phyloP scores from a whole-genome alignment of 30 jellyfish, hydroid and myxozoan genomes.

The Turritopsis dohrnii region DNA sequence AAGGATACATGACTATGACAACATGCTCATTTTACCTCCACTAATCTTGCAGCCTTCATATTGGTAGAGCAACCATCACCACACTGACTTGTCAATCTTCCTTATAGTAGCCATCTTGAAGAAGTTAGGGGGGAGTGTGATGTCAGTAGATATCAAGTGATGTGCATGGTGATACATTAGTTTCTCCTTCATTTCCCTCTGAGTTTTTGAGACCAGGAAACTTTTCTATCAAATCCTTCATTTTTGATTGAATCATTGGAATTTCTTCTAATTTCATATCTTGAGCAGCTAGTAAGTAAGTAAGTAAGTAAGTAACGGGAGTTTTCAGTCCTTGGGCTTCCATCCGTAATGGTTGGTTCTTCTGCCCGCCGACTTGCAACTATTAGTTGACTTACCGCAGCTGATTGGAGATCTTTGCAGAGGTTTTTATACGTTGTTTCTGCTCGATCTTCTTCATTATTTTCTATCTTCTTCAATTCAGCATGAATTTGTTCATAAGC shows the following conservation, averaged over 20 bases:
- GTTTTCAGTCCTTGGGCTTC: too few relatives aligned
- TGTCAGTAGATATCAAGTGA: not conserved
- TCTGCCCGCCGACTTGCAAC: too few relatives aligned
- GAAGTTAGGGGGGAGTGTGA: not conserved
- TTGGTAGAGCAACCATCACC: too few relatives aligned
- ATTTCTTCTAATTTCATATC: not conserved
- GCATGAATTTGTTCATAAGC: not conserved
- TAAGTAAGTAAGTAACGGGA: too few relatives aligned
- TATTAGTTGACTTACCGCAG: too few relatives aligned
- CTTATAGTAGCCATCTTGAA: not conserved
- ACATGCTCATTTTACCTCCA: too few relatives aligned
- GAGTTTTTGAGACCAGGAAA: not conserved
- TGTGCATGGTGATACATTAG: not conserved
- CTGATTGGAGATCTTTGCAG: constrained; percentile 1
- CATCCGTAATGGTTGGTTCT: too few relatives aligned
- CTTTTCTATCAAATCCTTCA: not conserved
- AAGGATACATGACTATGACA: too few relatives aligned
- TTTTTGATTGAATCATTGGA: not conserved
- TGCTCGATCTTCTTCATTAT: not conserved
- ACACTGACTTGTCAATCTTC: too few relatives aligned
- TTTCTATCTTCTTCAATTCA: not conserved
- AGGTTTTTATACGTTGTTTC: not conserved
- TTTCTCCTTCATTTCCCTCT: not conserved
- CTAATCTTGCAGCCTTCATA: too few relatives aligned
- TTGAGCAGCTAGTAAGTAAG: too few relatives aligned